Evolutionary conservation across 2,888 invertebrate genomes (phyloP).

Genomic region (Gortyna flavago): DNA sequence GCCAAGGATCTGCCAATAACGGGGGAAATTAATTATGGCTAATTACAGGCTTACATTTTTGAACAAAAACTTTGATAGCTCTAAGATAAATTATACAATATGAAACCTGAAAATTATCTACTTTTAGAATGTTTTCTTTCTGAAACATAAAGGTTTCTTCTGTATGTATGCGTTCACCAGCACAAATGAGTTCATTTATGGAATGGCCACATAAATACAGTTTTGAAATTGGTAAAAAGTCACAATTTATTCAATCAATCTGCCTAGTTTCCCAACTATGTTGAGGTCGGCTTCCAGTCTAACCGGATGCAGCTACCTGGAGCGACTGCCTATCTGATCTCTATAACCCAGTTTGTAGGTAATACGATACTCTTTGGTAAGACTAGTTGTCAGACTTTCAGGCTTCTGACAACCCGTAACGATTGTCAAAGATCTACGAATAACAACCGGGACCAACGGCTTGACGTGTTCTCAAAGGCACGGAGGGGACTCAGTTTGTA

Average conservation of each 20-base stretch:
- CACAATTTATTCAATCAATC: too few relatives aligned
- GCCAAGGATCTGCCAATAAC: constrained; percentile 49
- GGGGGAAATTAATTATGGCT: constrained; percentile 51
- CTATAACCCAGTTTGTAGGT: too few relatives aligned
- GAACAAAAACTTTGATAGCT: neutral
- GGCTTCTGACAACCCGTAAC: neutral
- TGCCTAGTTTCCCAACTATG: neutral
- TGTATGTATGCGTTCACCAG: too few relatives aligned
- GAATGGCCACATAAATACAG: neutral
- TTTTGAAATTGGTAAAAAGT: neutral
- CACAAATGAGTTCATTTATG: neutral
- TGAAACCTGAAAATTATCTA: neutral
- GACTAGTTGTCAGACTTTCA: neutral
- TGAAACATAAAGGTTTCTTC: too few relatives aligned
- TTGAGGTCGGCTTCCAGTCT: neutral
- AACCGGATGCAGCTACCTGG: neutral
- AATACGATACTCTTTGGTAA: too few relatives aligned
- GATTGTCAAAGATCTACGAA: neutral
- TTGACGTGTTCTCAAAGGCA: neutral
- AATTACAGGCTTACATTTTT: constrained; percentile 38
- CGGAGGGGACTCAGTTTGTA: too few relatives aligned
- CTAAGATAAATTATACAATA: neutral
- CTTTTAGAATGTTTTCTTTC: neutral
- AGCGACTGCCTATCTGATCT: neutral
- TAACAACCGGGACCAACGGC: neutral